Evolutionary conservation across 2,888 invertebrate species (phyloP), one percentile per base, ranked within the genome.

Genomic region (Eupithecia tripunctaria): DNA sequence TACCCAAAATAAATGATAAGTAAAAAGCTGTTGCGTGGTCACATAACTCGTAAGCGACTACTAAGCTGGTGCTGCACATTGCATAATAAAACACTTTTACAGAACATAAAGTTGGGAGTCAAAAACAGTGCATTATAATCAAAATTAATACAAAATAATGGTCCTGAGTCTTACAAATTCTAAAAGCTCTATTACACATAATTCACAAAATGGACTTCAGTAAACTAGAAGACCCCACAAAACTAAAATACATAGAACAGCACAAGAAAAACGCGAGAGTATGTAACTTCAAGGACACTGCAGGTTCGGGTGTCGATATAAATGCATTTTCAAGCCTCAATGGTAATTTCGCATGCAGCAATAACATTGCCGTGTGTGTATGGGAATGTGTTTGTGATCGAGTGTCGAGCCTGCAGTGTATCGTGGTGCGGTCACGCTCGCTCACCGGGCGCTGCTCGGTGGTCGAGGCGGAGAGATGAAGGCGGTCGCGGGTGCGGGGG

Each of bases 361-460:
- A 73, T 78, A 32, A 76, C 74, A 80, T 76, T 78, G 72, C 64
- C 72, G 72, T 65, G 38, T 76, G 65, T 70, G 76, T 77, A 76
- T 76, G 79, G 93, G 93, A 92, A 92, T 93, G 92, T 92, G 83
- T 82, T 63, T 80, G 82, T 82, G 80, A 82, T 80, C 81, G 78
- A 77, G 75, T 78, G 86, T 88, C 86, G 85, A 90, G 87, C 91
- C 91, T 89, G 93, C 92, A 90, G 89, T 93, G 93, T 87, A 79
- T 72, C 78, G 86, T 84, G 85, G 83, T 78, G 86, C 83, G 86
- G 91, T 93, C 93, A 93, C 92, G 93, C 93, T 91, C 91, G 89
- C 94, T 94, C 93, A 94, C 92, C 95, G 90, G 91, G 95, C 93
- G 91, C 95, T 87, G 91, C 95, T 83, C 95, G 94, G 83, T 92